These are phyloP conservation scores for Potamarius usumacintae DNA, from an alignment of 2,113 vertebrate species.

Conservation along the genomic window DNA sequence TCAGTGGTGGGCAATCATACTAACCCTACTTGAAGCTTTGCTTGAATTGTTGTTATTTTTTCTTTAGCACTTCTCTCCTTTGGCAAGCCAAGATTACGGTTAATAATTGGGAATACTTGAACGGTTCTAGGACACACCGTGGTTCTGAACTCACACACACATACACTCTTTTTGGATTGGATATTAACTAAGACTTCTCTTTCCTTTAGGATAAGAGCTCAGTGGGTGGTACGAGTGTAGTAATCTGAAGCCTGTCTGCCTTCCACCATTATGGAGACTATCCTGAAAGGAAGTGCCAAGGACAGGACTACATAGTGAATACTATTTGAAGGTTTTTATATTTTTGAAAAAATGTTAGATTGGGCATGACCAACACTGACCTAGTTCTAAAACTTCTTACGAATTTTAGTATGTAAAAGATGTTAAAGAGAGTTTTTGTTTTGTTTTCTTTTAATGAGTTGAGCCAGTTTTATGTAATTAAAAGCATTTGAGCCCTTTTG, in stretches of 20 bases:
- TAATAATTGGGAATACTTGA: neutral
- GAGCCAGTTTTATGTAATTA: neutral
- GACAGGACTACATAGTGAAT: neutral
- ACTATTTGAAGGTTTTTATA: conserved; percentile 6
- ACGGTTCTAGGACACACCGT: neutral
- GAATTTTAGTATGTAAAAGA: neutral
- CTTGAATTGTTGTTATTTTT: neutral
- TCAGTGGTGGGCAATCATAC: neutral
- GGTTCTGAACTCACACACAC: neutral
- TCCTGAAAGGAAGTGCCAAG: conserved; percentile 5
- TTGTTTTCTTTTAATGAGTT: neutral
- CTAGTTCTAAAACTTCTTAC: neutral
- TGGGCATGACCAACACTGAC: neutral
- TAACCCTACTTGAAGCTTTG: neutral
- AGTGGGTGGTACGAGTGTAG: conserved; percentile 84
- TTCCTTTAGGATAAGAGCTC: conserved; percentile 84
- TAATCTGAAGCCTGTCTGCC: conserved; percentile 74
- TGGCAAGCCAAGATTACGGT: neutral
- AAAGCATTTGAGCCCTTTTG: neutral
- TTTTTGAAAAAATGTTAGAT: neutral
- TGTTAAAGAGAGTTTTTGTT: neutral
- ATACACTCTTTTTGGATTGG: neutral
- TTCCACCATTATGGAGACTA: neutral
- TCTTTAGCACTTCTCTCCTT: neutral
- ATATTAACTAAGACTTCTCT: conserved; percentile 34